phyloP scores from a whole-genome alignment of 2,888 invertebrate genomes.

The Tenthredo scrophulariae region DNA sequence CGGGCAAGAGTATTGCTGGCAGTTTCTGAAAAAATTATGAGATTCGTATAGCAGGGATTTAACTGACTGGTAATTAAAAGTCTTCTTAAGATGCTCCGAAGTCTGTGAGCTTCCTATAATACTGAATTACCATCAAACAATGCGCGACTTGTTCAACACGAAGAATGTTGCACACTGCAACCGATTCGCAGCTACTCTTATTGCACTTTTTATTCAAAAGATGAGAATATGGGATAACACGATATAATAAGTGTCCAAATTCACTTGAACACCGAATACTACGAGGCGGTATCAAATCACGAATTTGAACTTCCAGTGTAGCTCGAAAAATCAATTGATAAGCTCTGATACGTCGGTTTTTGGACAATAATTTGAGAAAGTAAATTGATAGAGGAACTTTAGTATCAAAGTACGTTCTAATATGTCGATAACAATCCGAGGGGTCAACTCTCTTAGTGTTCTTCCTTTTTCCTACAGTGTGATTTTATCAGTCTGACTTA shows the following conservation, averaged over 20 bases:
- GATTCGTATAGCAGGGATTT: slow-evolving; percentile 10
- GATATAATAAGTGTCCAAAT: neutral
- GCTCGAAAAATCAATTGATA: neutral
- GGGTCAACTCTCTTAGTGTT: neutral
- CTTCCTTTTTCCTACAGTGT: neutral
- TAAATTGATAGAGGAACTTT: neutral
- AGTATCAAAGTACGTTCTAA: neutral
- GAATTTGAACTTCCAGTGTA: neutral
- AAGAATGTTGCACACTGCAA: slow-evolving; percentile 11
- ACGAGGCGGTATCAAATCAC: neutral
- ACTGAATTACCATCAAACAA: slow-evolving; percentile 39
- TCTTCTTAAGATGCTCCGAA: slow-evolving; percentile 15
- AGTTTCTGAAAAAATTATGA: neutral
- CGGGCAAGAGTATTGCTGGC: neutral
- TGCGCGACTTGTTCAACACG: slow-evolving; percentile 10
- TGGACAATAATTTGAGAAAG: neutral
- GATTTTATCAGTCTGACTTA: slow-evolving; percentile 42
- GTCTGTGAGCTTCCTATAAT: neutral
- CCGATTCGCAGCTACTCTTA: neutral
- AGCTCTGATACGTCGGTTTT: neutral
- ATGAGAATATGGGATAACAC: neutral
- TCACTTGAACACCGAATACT: neutral
- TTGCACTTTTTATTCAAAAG: neutral
- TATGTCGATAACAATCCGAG: neutral
- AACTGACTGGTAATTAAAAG: slow-evolving; percentile 34